Conservation (phyloP, 37 sponge, comb jelly and placozoan species). For the Hexactinellida sp. region DNA sequence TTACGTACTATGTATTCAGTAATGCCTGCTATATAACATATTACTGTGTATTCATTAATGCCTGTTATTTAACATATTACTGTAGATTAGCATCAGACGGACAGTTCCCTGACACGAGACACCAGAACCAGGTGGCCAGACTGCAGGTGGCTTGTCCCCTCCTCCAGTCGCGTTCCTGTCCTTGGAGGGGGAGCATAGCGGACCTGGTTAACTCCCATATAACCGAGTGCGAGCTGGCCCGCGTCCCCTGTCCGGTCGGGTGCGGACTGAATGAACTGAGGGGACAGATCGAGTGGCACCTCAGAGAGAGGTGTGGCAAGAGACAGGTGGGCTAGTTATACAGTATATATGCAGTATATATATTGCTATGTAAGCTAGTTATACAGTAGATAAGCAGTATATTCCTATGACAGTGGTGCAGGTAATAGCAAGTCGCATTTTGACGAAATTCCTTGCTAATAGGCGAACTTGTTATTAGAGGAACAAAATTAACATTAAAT, state of each 20-base stretch:
- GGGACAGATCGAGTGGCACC: background rate
- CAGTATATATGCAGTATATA: too few relatives aligned
- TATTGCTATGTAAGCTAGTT: too few relatives aligned
- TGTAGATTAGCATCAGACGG: background rate
- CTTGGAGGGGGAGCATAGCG: background rate
- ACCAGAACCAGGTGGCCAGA: background rate
- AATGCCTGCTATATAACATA: too few relatives aligned
- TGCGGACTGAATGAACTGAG: conserved; percentile 10
- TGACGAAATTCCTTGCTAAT: too few relatives aligned
- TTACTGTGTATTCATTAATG: too few relatives aligned
- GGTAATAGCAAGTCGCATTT: too few relatives aligned
- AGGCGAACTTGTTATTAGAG: too few relatives aligned
- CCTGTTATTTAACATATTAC: background rate
- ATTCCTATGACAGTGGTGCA: too few relatives aligned
- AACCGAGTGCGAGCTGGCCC: background rate
- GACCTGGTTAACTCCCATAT: background rate
- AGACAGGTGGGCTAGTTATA: background rate
- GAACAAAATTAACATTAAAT: too few relatives aligned
- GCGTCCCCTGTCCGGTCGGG: background rate
- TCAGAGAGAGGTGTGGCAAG: background rate
- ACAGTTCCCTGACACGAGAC: background rate
- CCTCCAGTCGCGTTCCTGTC: background rate
- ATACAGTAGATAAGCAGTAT: too few relatives aligned
- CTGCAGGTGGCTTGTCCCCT: background rate
- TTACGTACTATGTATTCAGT: too few relatives aligned